Evolutionary conservation across 1,140 invertebrate species (phyloP).

Genomic region (honey bee (Apis mellifera)): DNA sequence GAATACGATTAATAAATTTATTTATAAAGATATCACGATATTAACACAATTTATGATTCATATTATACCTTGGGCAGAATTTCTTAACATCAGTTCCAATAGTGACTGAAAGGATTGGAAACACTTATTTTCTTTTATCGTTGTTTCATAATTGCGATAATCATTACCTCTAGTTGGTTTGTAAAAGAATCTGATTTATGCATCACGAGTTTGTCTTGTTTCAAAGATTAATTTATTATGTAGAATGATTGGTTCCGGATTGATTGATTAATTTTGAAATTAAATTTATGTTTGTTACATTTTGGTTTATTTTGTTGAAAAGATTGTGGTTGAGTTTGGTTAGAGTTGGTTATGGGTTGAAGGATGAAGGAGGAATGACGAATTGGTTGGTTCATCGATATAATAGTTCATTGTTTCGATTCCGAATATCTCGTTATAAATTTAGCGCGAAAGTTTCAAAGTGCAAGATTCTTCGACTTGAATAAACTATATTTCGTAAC

Average conservation of each 20-base stretch:
- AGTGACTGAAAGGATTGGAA: slow-evolving; percentile 22
- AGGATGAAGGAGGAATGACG: not conserved
- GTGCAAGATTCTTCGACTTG: not conserved
- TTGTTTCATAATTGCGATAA: not conserved
- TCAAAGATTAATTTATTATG: no score
- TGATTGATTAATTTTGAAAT: slow-evolving; percentile 16
- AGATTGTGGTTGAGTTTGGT: not conserved
- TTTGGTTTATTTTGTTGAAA: not conserved
- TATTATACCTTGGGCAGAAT: slow-evolving; percentile 22
- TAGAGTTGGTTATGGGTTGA: not conserved
- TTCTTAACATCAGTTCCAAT: slow-evolving; percentile 51
- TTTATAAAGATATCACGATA: not conserved
- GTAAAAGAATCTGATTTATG: slow-evolving; percentile 9
- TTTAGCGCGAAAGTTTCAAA: not conserved
- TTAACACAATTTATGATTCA: not conserved
- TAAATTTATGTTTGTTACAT: slow-evolving; percentile 12
- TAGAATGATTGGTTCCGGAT: no score
- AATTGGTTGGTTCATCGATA: not conserved
- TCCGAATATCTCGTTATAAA: not conserved
- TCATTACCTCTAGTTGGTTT: slow-evolving; percentile 40
- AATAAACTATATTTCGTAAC: not conserved
- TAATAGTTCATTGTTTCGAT: slow-evolving; percentile 4
- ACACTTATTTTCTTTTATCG: not conserved
- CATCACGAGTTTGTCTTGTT: not conserved
- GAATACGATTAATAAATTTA: not conserved